Base-by-base conservation (phyloP, 1,140 invertebrate species). In the Vollenhovia emeryi region DNA sequence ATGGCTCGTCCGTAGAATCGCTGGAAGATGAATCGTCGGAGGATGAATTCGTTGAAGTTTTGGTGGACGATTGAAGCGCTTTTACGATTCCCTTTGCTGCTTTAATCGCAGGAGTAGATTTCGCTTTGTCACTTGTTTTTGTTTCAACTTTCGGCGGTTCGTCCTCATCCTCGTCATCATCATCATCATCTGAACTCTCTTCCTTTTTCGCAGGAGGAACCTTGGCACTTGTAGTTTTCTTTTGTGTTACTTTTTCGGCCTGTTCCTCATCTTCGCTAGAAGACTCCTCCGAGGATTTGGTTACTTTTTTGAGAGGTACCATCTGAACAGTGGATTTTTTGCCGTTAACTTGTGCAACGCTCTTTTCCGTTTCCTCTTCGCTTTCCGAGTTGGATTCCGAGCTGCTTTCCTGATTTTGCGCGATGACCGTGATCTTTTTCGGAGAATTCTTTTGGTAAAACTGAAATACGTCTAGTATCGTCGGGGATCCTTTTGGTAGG, bases 401-500 rank as follows among this genome's bases (percentile, higher is more conserved):
- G 84, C 93, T 94, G 30, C 92, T 93, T 9, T 92, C 85, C 69
- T 94, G 91, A 15, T 90, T 91, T 18, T 87, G 40, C 43, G 85
- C 79, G 66, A 93, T 91, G 13, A 93, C 52, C 5, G 91, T 88
- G 45, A 96, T 79, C 71, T 96, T 96, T 50, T 95, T 95, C 3
- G 91, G 68, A 0, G 95, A 94, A 55, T 87, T 95, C 24, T 94
- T 95, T 90, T 95, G 95, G 89, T 94, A 96, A 84, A 94, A 93
- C 24, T 93, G 89, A 24, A 95, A 88, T 6, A 96, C 92, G 0
- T 96, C 95, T 0, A 85, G n/a, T 3, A 96, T 88, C 11, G 93
- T 94, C 1, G 96, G 95, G 1, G 93, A 94, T 64, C 95, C 95
- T 89, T 96, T 96, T 3, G 93, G 93, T 9, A 96, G 86, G 15